Conservation (phyloP, 2,113 vertebrate species). For the Myodes glareolus region DNA sequence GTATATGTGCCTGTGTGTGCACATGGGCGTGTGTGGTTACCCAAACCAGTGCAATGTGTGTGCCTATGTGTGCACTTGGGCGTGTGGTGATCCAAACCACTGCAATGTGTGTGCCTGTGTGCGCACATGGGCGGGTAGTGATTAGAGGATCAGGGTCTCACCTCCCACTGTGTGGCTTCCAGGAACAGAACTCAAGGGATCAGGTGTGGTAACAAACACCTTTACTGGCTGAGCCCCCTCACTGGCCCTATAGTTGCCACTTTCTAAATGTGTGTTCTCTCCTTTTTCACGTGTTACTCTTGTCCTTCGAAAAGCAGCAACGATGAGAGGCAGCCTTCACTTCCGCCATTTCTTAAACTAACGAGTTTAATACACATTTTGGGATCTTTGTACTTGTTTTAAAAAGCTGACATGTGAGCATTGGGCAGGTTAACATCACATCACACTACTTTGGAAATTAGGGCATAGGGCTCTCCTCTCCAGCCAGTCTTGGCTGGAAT, state of each 20-base stretch:
- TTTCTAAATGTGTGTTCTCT: neutral
- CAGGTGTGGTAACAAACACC: neutral
- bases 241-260: neutral
- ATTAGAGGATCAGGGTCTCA: too few species aligned
- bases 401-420: neutral
- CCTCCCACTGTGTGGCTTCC: too few species aligned
- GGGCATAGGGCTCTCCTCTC: neutral
- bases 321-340: neutral
- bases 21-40: too few species aligned
- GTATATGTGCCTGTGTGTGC: too few species aligned
- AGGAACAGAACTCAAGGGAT: neutral
- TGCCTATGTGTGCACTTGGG: too few species aligned
- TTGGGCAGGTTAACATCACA: neutral
- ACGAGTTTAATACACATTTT: neutral
- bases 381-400: neutral
- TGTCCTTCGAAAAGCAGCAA: neutral
- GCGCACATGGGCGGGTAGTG: too few species aligned
- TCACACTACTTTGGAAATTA: neutral
- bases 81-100: too few species aligned
- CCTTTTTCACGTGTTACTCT: neutral
- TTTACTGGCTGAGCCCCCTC: neutral
- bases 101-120: too few species aligned
- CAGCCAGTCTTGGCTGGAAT: neutral
- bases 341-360: neutral
- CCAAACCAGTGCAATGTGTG: too few species aligned